Base-by-base conservation (phyloP, 2,888 invertebrate genomes). In the Andrena camellia region DNA sequence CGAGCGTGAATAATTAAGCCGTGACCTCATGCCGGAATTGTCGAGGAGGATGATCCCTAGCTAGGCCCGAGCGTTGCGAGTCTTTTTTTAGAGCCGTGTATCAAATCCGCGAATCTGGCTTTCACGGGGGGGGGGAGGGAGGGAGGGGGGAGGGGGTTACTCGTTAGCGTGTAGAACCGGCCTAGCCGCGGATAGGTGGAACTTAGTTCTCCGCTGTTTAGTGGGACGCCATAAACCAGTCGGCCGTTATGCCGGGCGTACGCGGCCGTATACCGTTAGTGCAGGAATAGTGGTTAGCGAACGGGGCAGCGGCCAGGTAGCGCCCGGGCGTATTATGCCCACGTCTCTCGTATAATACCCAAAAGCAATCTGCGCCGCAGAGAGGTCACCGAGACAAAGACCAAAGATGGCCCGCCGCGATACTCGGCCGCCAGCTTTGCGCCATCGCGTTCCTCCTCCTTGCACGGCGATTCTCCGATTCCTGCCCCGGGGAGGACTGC, bases 321-420 rank as follows among this genome's bases (percentile, higher is more conserved):
- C 54, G 80, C 63, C 42, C 42, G 42, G 10, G 62, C 76, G 85
- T 84, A 86, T 86, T 84, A 84, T 86, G 81, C 84, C 81, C 78
- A 78, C 80, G 84, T 86, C 80, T 86, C 84, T 78, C 84, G 78
- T 86, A 84, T 86, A 86, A 87, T 86, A 75, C 84, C 84, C 81
- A 52, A 86, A 79, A 86, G 86, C 84, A 78, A 86, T 86, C 84
- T 81, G 78, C 85, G 79, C 57, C 62, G 78, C 72, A 81, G 74
- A 81, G 81, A 86, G 87, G 88, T 87, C 86, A 86, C 78, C 83
- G 80, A 82, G 88, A 88, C 88, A 86, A 88, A 88, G 88, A 88
- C 64, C 80, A 81, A 84, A 86, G 87, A 87, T 87, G 87, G 83
- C 84, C 81, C 77, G 82, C 48, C 70, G 73, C 86, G 86, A 87